These are phyloP conservation scores for Engystomops pustulosus DNA, from an alignment of 2,113 vertebrate genomes.

Conservation along the genomic window DNA sequence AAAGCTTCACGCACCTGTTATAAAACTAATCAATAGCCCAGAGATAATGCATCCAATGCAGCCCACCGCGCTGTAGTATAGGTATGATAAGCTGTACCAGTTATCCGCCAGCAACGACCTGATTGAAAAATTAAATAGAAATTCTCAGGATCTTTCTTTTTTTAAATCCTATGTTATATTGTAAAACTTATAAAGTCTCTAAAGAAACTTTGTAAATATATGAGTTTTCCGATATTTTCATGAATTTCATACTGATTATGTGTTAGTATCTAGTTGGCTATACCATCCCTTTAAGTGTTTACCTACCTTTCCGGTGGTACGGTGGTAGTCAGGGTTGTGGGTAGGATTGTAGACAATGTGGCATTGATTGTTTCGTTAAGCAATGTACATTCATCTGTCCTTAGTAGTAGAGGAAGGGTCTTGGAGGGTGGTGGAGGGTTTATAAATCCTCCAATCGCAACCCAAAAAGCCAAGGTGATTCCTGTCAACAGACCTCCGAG, in stretches of 20 bases:
- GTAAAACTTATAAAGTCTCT: background rate
- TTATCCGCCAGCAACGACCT: conserved; percentile 77
- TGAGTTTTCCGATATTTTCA: too few relatives aligned
- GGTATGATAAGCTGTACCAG: conserved; percentile 85
- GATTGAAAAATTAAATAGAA: conserved; percentile 18
- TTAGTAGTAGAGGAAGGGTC: conserved; percentile 73
- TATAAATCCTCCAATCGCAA: conserved; percentile 75
- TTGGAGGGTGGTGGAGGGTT: conserved; percentile 73
- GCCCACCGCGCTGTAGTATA: conserved; percentile 81
- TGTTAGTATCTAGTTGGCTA: too few relatives aligned
- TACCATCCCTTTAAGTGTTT: background rate
- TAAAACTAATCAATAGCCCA: conserved; percentile 77
- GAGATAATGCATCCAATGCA: conserved; percentile 71
- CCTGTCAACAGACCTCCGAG: conserved; percentile 75
- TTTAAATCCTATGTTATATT: too few relatives aligned
- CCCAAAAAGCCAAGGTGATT: conserved; percentile 77
- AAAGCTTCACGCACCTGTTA: conserved; percentile 73
- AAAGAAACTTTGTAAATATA: too few relatives aligned
- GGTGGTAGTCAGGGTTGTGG: conserved; percentile 1
- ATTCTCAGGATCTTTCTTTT: background rate
- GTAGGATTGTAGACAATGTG: conserved; percentile 38
- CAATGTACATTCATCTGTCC: conserved; percentile 68
- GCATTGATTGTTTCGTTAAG: conserved; percentile 63
- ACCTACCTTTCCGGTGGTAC: conserved; percentile 67
- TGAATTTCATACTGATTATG: too few relatives aligned